phyloP scores from a whole-genome alignment of 2,113 vertebrate species.

The Elachura formosa region DNA sequence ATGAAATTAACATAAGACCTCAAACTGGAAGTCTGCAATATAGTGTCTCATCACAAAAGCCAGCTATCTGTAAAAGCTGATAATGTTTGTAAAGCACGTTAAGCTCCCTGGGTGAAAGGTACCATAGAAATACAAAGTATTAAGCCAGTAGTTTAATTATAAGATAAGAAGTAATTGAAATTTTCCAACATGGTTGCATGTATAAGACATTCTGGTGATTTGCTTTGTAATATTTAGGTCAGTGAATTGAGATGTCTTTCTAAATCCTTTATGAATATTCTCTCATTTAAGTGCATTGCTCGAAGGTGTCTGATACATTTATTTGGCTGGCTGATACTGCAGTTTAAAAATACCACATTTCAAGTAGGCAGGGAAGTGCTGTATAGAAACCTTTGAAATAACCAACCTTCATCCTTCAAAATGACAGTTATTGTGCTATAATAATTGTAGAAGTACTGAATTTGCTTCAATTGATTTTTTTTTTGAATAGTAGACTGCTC shows the following conservation, averaged over 20 bases:
- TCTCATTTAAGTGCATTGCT: constrained; percentile 57
- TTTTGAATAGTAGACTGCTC: constrained; percentile 15
- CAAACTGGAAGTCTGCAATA: not conserved
- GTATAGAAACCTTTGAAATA: constrained; percentile 40
- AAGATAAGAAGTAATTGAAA: constrained; percentile 60
- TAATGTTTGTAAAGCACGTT: constrained; percentile 24
- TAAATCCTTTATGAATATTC: constrained; percentile 62
- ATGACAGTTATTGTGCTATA: constrained; percentile 56
- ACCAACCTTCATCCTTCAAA: constrained; percentile 47
- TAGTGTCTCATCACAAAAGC: constrained; percentile 9
- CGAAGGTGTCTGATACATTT: constrained; percentile 43
- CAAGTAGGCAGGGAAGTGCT: constrained; percentile 27
- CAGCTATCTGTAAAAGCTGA: constrained; percentile 30
- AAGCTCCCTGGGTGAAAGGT: constrained; percentile 41
- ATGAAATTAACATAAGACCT: not conserved
- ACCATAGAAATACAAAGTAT: constrained; percentile 34
- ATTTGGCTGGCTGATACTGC: constrained; percentile 52
- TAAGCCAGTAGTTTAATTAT: constrained; percentile 52
- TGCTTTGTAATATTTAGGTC: constrained; percentile 71
- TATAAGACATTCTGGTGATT: constrained; percentile 26
- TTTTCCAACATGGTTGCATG: not conserved
- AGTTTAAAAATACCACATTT: constrained; percentile 38
- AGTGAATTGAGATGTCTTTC: constrained; percentile 61
- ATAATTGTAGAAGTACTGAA: constrained; percentile 30
- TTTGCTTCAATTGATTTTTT: constrained; percentile 48